Evolutionary conservation across 2,888 invertebrate genomes (phyloP), one percentile per base, ranked within the genome.

Genomic region (Diogma glabrata): DNA sequence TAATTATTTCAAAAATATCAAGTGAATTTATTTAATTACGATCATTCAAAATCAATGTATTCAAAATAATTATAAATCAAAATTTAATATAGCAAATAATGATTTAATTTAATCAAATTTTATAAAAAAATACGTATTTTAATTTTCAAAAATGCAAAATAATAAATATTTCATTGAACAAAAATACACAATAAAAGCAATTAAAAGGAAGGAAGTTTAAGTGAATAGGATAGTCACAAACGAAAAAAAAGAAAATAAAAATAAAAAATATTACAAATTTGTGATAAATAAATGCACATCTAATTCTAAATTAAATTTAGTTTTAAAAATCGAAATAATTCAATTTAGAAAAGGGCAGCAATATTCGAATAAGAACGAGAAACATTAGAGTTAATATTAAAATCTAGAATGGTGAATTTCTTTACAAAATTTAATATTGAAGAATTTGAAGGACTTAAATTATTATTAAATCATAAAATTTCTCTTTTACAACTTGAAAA

Each of bases 1-100:
- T 33, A 45, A 40, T 33, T 49, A 52, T 47, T 49, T 47, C 28
- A 52, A 47, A 49, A 46, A 51, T 30, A 49, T 16, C 40, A 40
- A 24, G 9, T 7, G 24, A 24, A 24, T 24, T 24, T 24, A 7
- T 24, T n/a, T n/a, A n/a, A n/a, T n/a, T n/a, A n/a, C n/a, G n/a
- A n/a, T n/a, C n/a, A n/a, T n/a, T n/a, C 24, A 24, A 5, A 24
- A 5, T 7, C 24, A 24, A 24, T n/a, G n/a, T 38, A 28, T 38
- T 3, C n/a, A 40, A 9, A 19, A 40, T 12, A 40, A 40, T 12
- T 10, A 40, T 28, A 12, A 2, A 36, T n/a, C 14, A 45, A 22
- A 45, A 45, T n/a, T 45, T 7, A 24, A 45, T 17, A 45, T 26
- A 48, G 24, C 36, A 51, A 43, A 47, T 20, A 33, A 17, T 45